Conservation (phyloP, 1,140 invertebrate species). For the Aradophagus sp. region DNA sequence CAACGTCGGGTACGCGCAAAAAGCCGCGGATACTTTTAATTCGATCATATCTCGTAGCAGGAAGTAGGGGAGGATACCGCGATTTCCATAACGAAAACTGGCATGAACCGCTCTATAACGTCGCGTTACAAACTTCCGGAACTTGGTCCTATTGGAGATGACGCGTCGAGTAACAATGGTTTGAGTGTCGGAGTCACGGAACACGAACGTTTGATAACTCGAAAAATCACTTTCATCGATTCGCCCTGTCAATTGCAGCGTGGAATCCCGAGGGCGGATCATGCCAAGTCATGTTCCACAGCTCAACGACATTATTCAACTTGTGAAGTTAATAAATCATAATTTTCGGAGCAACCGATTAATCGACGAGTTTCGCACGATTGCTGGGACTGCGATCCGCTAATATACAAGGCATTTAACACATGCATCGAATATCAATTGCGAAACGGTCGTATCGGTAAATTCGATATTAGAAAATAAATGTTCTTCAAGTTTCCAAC, state of each 20-base stretch:
- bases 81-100: slow-evolving; percentile 36
- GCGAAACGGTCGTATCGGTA: no score
- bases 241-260: slow-evolving; percentile 19
- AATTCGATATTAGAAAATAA: no score
- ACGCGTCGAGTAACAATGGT: slow-evolving; percentile 47
- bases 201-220: slow-evolving; percentile 23
- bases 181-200: slow-evolving; percentile 21
- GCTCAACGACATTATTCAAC: no score
- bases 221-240: slow-evolving; percentile 39
- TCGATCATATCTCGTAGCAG: slow-evolving; percentile 2
- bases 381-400: no score
- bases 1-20: not conserved
- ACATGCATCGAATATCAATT: no score
- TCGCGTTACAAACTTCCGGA: slow-evolving; percentile 41
- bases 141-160: slow-evolving; percentile 37
- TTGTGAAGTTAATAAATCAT: no score
- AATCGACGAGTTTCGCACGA: no score
- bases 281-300: slow-evolving; percentile 3
- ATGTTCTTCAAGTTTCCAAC: no score
- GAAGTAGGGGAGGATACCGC: slow-evolving; percentile 6
- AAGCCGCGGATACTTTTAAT: slow-evolving; percentile 13
- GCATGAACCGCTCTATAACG: slow-evolving; percentile 41
- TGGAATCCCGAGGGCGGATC: slow-evolving; percentile 8
- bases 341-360: no score
- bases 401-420: no score